Evolutionary conservation across 1,140 invertebrate genomes (phyloP).

Genomic region (Eciton burchellii): DNA sequence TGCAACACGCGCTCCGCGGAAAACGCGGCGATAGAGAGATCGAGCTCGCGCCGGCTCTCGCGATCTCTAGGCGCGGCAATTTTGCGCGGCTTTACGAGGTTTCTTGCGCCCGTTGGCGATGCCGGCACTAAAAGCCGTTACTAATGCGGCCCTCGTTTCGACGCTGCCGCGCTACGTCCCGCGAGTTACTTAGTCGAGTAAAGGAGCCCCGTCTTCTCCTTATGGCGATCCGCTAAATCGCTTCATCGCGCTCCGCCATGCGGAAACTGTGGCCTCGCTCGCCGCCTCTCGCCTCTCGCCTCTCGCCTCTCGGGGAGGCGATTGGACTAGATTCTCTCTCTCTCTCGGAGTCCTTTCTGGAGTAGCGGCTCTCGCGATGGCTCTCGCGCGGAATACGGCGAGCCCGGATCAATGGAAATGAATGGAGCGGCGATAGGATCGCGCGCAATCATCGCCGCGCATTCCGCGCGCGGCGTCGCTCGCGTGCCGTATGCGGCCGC

Average conservation of each 20-base stretch:
- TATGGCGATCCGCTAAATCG: conserved; percentile 55
- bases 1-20: not conserved
- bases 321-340: no score
- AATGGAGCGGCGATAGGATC: conserved; percentile 34
- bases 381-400: not conserved
- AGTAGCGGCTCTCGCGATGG: no score
- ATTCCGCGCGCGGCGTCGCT: conserved; percentile 14
- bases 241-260: conserved; percentile 43
- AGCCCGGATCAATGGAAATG: conserved; percentile 6
- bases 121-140: conserved; percentile 56
- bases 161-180: not conserved
- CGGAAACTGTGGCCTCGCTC: conserved; percentile 31
- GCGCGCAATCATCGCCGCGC: conserved; percentile 1
- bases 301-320: not conserved
- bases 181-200: conserved; percentile 34
- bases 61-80: conserved; percentile 52
- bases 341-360: no score
- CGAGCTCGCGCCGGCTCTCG: conserved; percentile 4
- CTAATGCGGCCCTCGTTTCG: conserved; percentile 48
- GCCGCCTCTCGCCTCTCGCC: not conserved
- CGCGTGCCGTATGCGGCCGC: conserved; percentile 17
- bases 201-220: conserved; percentile 46
- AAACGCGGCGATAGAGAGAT: conserved; percentile 46
- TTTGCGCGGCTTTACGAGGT: conserved; percentile 57
- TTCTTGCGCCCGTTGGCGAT: conserved; percentile 56